phyloP scores from a whole-genome alignment of 2,113 vertebrate genomes.

The Clarias gariepinus region DNA sequence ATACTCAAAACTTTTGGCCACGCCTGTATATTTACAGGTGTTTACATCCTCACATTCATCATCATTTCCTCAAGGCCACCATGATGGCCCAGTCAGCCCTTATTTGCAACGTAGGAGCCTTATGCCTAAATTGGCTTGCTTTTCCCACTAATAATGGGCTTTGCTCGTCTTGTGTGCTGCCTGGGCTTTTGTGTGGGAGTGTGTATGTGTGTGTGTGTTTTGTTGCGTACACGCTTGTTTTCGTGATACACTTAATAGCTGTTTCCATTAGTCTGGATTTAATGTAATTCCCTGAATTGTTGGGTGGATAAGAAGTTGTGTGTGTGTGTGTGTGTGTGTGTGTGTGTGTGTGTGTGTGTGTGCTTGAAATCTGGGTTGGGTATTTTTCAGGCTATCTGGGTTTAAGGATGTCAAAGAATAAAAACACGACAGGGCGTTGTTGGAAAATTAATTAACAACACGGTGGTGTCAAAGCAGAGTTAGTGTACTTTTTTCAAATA shows the following conservation, averaged over 20 bases:
- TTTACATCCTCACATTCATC: neutral
- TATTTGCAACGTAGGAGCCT: neutral
- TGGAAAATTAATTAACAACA: neutral
- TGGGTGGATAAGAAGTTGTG: neutral
- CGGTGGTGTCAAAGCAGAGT: neutral
- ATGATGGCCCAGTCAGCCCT: neutral
- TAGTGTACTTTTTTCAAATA: neutral
- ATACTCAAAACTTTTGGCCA: no score
- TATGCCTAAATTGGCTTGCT: neutral
- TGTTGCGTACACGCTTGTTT: conserved; percentile 6
- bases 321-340: no score
- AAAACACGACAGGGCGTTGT: neutral
- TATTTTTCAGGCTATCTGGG: neutral
- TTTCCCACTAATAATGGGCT: neutral
- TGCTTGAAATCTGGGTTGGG: neutral
- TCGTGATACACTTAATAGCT: conserved; percentile 35
- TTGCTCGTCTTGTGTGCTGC: neutral
- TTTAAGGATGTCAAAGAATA: conserved; percentile 23
- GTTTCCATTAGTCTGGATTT: conserved; percentile 22
- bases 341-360: no score
- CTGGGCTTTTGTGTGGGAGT: conserved; percentile 10
- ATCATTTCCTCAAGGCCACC: conserved; percentile 3
- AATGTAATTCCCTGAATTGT: conserved; percentile 41
- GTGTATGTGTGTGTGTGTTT: conserved; percentile 17
- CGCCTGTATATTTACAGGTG: neutral